Evolutionary conservation across 2,113 vertebrate genomes (phyloP), one percentile per base, ranked within the genome.

Genomic region (Trichechus manatus): DNA sequence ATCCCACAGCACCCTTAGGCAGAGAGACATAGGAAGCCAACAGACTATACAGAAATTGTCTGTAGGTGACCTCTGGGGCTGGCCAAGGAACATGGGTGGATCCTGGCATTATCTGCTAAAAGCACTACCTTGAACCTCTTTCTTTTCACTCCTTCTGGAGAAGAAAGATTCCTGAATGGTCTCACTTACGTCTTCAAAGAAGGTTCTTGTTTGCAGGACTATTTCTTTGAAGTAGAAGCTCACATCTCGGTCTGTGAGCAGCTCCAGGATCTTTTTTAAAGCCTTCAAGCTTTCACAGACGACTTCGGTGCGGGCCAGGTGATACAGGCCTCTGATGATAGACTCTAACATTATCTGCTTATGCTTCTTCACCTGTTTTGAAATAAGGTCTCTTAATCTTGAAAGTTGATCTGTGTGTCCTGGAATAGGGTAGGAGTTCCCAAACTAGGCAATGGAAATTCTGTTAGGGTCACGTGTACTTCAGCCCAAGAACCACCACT

Each of bases 141-240:
- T 36, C 66, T 70, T 47, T 75, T 61, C 42, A 3, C 50, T 66
- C 56, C 7, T 68, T 77, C 36, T 74, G 68, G 85, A 79, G 23
- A 87, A 75, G 64, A 50, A 77, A 88, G 44, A 36, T n/a, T 87
- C 68, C 63, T 9, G 7, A 94, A 89, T 39, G 42, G 66, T 36
- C 39, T 92, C 84, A 97, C 97, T 98, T 96, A 98, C 97, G 0
- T 98, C 98, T 97, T 98, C 98, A 94, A 97, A 97, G 95, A 98
- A 98, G 44, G 97, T 98, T 95, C 98, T 97, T 1, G 97, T 97
- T 80, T 98, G 97, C 33, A 98, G 95, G 31, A 98, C 98, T 25
- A 98, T 97, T 64, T 98, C 98, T 87, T 98, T 98, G 96, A 98
- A 98, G 92, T 98, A 98, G 96, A 97, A 97, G 96, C 96, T 98